phyloP scores from a whole-genome alignment of 2,113 vertebrate species.

The Rutilus rutilus region DNA sequence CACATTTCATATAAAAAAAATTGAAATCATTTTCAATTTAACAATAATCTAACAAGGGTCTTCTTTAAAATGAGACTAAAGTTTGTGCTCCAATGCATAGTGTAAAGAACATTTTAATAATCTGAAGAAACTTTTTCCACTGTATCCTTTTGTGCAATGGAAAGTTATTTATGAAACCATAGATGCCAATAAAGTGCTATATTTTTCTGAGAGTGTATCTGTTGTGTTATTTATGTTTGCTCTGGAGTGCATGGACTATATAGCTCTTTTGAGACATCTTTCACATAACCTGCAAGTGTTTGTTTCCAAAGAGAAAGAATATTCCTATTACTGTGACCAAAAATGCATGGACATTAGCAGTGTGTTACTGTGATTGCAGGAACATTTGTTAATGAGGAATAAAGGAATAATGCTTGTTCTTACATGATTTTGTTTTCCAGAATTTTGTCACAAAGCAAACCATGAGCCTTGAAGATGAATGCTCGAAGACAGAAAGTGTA shows the following conservation, averaged over 20 bases:
- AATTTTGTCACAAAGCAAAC: slow-evolving; percentile 37
- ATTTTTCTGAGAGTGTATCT: background rate
- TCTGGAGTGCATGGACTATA: background rate
- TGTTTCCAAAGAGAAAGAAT: background rate
- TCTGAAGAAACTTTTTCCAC: too few species aligned
- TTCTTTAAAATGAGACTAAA: too few species aligned
- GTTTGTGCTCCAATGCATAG: too few species aligned
- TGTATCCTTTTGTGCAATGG: too few species aligned
- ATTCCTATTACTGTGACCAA: background rate
- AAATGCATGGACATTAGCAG: background rate
- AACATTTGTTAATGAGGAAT: background rate
- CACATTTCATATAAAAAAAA: too few species aligned
- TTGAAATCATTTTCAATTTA: too few species aligned
- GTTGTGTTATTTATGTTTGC: background rate
- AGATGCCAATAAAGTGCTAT: too few species aligned
- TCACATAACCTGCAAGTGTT: background rate
- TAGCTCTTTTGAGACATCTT: background rate
- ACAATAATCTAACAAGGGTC: too few species aligned
- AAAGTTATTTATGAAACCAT: too few species aligned
- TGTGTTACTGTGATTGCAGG: background rate
- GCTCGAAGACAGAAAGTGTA: slow-evolving; percentile 40
- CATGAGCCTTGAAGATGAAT: slow-evolving; percentile 41
- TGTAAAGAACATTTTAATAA: too few species aligned
- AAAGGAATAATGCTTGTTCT: background rate
- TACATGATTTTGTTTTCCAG: slow-evolving; percentile 39